phyloP scores from a whole-genome alignment of 2,888 invertebrate species.

The Gonocerus acuteangulatus region DNA sequence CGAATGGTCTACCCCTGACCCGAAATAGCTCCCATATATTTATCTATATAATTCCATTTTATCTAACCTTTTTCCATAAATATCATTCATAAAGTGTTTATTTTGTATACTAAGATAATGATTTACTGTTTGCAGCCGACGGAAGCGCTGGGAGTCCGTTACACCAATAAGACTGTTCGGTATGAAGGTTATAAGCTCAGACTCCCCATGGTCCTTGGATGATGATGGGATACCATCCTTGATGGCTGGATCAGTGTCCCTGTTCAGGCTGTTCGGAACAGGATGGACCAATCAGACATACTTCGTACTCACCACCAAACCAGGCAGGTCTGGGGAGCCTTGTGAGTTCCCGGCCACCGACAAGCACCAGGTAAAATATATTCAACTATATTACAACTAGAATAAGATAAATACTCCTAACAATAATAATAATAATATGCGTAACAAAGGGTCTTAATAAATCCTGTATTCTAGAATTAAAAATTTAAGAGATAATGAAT shows the following conservation, averaged over 20 bases:
- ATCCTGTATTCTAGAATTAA: too few relatives aligned
- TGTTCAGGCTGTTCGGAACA: constrained; percentile 65
- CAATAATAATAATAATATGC: too few relatives aligned
- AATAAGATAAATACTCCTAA: too few relatives aligned
- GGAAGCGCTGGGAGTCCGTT: constrained; percentile 16
- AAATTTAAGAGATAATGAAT: too few relatives aligned
- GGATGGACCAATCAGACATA: constrained; percentile 58
- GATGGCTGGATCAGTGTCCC: constrained; percentile 52
- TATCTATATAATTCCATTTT: too few relatives aligned
- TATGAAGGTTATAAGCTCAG: constrained; percentile 39
- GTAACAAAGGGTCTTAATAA: too few relatives aligned
- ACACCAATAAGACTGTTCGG: constrained; percentile 37
- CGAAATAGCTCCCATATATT: too few relatives aligned
- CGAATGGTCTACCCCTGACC: too few relatives aligned
- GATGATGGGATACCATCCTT: constrained; percentile 60
- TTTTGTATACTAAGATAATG: too few relatives aligned
- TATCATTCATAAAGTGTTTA: too few relatives aligned
- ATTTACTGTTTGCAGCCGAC: neutral
- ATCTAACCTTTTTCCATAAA: too few relatives aligned
- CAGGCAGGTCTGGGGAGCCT: constrained; percentile 49
- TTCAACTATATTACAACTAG: neutral
- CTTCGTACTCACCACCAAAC: constrained; percentile 61
- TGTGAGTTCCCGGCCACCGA: constrained; percentile 56
- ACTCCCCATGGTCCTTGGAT: constrained; percentile 38
- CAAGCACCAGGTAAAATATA: constrained; percentile 47